phyloP scores from a whole-genome alignment of 2,888 invertebrate genomes.

The Habrosyne pyritoides region DNA sequence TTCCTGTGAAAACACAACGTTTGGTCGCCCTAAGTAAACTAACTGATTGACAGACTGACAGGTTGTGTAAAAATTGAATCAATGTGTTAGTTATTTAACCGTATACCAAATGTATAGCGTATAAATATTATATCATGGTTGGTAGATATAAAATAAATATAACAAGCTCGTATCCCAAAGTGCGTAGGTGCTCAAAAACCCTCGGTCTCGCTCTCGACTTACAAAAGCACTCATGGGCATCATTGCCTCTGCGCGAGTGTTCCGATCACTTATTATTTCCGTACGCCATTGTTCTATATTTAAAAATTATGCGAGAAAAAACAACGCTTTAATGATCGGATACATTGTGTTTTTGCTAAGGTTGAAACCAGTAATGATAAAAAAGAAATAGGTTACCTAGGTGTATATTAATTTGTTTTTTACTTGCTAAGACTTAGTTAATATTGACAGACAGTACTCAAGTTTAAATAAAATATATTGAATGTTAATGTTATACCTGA shows the following conservation, averaged over 20 bases:
- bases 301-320: constrained; percentile 7
- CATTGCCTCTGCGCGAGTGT: constrained; percentile 43
- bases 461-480: constrained; percentile 12
- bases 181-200: constrained; percentile 46
- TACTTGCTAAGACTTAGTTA: too few relatives aligned
- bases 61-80: too few relatives aligned
- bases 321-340: neutral
- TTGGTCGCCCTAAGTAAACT: too few relatives aligned
- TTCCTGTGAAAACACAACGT: too few relatives aligned
- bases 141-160: constrained; percentile 24
- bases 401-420: too few relatives aligned
- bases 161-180: constrained; percentile 45
- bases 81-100: too few relatives aligned
- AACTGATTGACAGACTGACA: too few relatives aligned
- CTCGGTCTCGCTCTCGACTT: constrained; percentile 48
- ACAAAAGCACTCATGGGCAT: constrained; percentile 53
- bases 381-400: neutral
- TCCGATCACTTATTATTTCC: constrained; percentile 64
- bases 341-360: neutral
- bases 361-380: too few relatives aligned
- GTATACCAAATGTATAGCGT: neutral
- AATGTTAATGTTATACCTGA: too few relatives aligned
- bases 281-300: constrained; percentile 50
- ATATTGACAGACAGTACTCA: too few relatives aligned
- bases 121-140: neutral